A percentile compares a stretch with the other conserved stretches of the same genome.
Evolutionary conservation across 2,797 vertebrate species (phyloP).

Genomic region (Pseudomugil gertrudae): DNA sequence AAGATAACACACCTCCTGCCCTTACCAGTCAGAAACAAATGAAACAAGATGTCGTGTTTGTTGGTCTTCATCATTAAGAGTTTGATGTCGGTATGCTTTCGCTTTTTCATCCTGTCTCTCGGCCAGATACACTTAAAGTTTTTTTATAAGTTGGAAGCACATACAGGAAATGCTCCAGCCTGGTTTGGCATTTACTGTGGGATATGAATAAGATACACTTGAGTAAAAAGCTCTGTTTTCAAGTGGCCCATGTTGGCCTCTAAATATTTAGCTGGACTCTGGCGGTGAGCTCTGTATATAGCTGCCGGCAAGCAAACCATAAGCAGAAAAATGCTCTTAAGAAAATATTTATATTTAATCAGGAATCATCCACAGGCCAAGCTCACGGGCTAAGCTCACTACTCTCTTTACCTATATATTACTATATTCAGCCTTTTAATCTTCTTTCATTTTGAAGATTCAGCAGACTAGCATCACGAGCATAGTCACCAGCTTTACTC

Average conservation of each 20-base stretch:
- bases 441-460: slow-evolving; percentile 10
- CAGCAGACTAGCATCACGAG: slow-evolving; percentile 9
- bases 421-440: slow-evolving; percentile 18
- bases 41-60: slow-evolving; percentile 66
- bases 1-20: slow-evolving; percentile 41
- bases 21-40: slow-evolving; percentile 46
- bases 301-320: slow-evolving; percentile 60
- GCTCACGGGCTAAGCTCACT: slow-evolving; percentile 55
- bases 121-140: slow-evolving; percentile 10
- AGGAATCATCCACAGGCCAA: slow-evolving; percentile 59
- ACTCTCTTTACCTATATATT: slow-evolving; percentile 54
- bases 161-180: slow-evolving; percentile 57
- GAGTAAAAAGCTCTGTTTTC: slow-evolving; percentile 47
- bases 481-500: slow-evolving; percentile 2
- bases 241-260: slow-evolving; percentile 36
- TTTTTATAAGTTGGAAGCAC: slow-evolving; percentile 12
- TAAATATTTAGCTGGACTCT: slow-evolving; percentile 60
- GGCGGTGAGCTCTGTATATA: slow-evolving; percentile 44
- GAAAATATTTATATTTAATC: slow-evolving; percentile 73
- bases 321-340: slow-evolving; percentile 54
- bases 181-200: slow-evolving; percentile 37
- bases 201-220: slow-evolving; percentile 53
- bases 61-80: slow-evolving; percentile 29
- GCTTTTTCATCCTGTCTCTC: slow-evolving; percentile 27
- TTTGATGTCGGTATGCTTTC: slow-evolving; percentile 39